Evolutionary conservation across 1,140 invertebrate species (phyloP), one percentile per base, ranked within the genome.

Genomic region (Cherax destructor): DNA sequence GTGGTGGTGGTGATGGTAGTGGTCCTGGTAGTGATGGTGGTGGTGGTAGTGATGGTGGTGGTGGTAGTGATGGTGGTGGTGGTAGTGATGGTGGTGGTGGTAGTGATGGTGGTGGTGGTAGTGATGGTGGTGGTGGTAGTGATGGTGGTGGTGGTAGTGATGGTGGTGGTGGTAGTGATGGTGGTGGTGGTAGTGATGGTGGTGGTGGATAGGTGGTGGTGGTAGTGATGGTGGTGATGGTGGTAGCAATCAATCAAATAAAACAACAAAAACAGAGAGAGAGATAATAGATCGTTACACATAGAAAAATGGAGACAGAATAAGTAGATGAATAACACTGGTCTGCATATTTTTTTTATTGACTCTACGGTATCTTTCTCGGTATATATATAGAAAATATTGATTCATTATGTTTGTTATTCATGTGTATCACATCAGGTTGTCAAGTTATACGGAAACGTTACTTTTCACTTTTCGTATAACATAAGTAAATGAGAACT

Each of bases 241-340:
- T 69, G 21, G 61, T 69, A 69, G 61, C 21, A 69, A 69, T 69
- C 61, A 69, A 69, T 69, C 61, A 69, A 69, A 69, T 69, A 69
- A 11, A 69, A 69, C 10, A 69, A 69, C 10, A 69, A 69, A 69
- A 21, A 21, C 21, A 69, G n/a, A n/a, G n/a, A n/a, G n/a, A 69
- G 21, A 69, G 21, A 69, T 69, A 11, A 69, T 10, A 10, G 21
- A 11, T 21, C 10, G 21, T 69, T 69, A 69, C 10, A 69, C 10
- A 10, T 69, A 69, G 21, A 69, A 69, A 69, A 21, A 21, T 69
- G 10, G 10, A 69, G 21, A 69, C 21, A 69, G 10, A 69, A 69
- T 69, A 69, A 69, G 21, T 11, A 11, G 61, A 21, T 69, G 10
- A 69, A 69, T 11, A 69, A 69, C 10, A 69, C 10, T 69, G 21